Conservation (phyloP, 2,797 vertebrate species). For the Crypturellus tataupa region DNA sequence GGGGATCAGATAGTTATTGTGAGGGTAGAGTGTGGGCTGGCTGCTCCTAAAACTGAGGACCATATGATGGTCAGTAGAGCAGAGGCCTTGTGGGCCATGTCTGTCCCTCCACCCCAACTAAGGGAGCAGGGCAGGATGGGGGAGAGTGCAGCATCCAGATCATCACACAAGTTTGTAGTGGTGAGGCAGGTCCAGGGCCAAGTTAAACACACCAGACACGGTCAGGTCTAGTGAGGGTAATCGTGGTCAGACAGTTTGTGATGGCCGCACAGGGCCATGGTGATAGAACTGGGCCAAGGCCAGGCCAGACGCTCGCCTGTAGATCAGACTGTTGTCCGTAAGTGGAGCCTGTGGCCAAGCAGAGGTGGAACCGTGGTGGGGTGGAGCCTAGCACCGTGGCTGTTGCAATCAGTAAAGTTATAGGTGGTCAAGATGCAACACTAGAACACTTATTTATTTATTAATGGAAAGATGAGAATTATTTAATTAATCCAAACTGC, state of each 20-base stretch:
- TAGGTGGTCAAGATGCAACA: background rate
- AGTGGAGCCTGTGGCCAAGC: background rate
- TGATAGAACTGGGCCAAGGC: rapidly evolving
- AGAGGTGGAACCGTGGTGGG: background rate
- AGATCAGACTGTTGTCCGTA: too few species aligned
- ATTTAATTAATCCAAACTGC: background rate
- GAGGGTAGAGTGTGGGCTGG: background rate
- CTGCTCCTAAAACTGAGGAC: background rate
- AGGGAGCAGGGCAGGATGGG: background rate
- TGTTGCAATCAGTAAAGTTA: background rate
- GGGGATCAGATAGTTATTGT: background rate
- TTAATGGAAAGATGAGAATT: background rate
- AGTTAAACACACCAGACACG: background rate
- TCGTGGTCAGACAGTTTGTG: background rate
- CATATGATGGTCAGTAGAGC: background rate
- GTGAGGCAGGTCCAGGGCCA: background rate
- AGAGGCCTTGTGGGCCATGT: background rate
- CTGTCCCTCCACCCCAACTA: background rate
- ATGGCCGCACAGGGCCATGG: too few species aligned
- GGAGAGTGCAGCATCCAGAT: background rate
- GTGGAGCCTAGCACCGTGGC: background rate
- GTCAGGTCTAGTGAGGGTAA: background rate
- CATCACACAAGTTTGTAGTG: background rate
- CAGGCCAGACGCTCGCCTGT: background rate
- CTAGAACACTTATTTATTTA: background rate